Percentiles rank a stretch among this genome's conserved stretches.
Conservation (phyloP, 2,113 vertebrate species). For the Bucco capensis region DNA sequence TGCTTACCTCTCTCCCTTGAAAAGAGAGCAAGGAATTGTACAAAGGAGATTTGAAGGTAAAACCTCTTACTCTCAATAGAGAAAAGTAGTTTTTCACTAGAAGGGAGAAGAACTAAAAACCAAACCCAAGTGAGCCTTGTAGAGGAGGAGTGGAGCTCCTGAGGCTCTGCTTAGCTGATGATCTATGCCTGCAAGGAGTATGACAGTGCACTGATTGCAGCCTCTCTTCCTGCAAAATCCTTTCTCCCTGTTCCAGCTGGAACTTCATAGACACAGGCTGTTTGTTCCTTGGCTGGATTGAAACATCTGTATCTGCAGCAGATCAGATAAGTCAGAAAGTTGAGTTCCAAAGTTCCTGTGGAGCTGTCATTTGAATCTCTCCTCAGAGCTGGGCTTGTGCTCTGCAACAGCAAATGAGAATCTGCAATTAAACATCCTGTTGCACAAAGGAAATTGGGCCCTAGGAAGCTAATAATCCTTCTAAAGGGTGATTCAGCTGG, state of each 20-base stretch:
- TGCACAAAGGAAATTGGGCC: constrained; percentile 47
- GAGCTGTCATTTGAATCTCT: constrained; percentile 43
- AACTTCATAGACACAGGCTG: constrained; percentile 8
- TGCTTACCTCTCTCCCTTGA: background rate
- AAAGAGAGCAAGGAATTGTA: background rate
- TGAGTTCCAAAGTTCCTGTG: background rate
- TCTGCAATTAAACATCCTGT: constrained; percentile 34
- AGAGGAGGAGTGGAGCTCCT: background rate
- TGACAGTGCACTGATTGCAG: background rate
- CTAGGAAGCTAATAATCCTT: constrained; percentile 35
- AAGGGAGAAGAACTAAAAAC: fast-evolving
- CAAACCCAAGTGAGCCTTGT: fast-evolving
- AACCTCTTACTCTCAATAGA: background rate
- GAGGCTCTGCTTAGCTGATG: background rate
- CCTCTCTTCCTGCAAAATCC: background rate
- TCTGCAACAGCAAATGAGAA: constrained; percentile 18
- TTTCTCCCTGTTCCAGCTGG: background rate
- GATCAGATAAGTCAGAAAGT: constrained; percentile 52
- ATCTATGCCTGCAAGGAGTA: background rate
- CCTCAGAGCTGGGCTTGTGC: background rate
- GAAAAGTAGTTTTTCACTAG: background rate
- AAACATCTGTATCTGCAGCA: constrained; percentile 47
- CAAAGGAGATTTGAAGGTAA: background rate
- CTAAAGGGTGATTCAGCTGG: background rate
- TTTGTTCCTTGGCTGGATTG: constrained; percentile 28